Percentiles rank a stretch among this genome's conserved stretches.
phyloP scores from a whole-genome alignment of 2,888 invertebrate genomes.

The Anticlea derivata region DNA sequence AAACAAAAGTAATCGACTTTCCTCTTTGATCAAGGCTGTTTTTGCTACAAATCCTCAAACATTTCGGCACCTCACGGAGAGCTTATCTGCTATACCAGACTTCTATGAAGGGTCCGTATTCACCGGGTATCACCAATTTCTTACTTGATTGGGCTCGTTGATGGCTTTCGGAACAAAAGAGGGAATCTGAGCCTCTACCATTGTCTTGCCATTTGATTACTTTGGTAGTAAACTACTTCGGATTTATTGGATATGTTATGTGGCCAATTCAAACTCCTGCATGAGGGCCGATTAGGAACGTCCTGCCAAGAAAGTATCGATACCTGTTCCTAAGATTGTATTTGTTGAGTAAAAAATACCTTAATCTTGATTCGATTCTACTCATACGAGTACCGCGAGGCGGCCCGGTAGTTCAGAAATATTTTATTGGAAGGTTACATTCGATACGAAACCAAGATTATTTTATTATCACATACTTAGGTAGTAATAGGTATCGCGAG shows the following conservation, averaged over 20 bases:
- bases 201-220: conserved; percentile 23
- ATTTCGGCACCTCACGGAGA: conserved; percentile 59
- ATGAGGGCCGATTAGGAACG: too few species aligned
- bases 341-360: too few species aligned
- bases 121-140: conserved; percentile 75
- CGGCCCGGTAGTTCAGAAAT: too few species aligned
- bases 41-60: conserved; percentile 31
- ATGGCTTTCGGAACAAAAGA: conserved; percentile 77
- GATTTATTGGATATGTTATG: conserved; percentile 11
- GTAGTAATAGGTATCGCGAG: too few species aligned
- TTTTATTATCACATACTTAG: too few species aligned
- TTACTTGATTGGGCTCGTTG: conserved; percentile 77
- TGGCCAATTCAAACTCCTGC: too few species aligned
- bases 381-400: too few species aligned
- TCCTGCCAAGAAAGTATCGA: too few species aligned
- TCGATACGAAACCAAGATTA: too few species aligned
- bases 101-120: conserved; percentile 49
- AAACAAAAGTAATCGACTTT: conserved; percentile 11
- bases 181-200: conserved; percentile 39
- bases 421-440: too few species aligned
- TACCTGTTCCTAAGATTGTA: too few species aligned
- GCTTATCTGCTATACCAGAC: conserved; percentile 68
- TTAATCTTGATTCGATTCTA: too few species aligned
- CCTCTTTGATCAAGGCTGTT: conserved; percentile 23
- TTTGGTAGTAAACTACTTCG: conserved; percentile 14